Evolutionary conservation across 1,140 invertebrate genomes (phyloP), one percentile per base, ranked within the genome.

Genomic region (Teleogryllus occipitalis): DNA sequence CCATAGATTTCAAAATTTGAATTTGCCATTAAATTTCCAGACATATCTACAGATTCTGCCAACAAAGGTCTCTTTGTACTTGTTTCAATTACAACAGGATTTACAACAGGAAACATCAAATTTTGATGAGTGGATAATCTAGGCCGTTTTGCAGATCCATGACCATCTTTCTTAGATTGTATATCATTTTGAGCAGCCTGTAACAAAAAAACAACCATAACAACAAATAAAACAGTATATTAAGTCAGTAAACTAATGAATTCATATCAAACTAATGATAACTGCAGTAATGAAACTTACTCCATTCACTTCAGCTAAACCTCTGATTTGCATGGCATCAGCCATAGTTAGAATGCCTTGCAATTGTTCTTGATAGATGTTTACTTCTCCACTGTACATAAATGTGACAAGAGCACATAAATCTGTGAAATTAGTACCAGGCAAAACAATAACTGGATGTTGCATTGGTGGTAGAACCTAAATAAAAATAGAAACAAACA

Each of bases 311-410:
- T 95, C 93, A 79, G 95, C 94, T 65, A 97, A 87, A 78, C 96
- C 95, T 84, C 95, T 92, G 75, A 97, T 95, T 84, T 95, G 93
- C 39, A 97, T 87, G 7, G 93, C 91, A 85, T 95, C 93, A 6
- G 96, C 95, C 82, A 96, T 91, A 81, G 92, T 90, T 47, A 97
- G 88, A 74, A 97, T 87, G 48, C 92, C 91, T 21, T 94, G 92
- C 81, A 97, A 88, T 84, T 96, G 92, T 82, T 93, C 90, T 85
- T 95, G 92, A 78, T 93, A 93, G 54, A 97, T 93, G 82, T 95
- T 95, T 79, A 96, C 95, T 87, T 97, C 95, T 27, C 96, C 96
- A 75, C 93, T 93, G 86, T 97, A 97, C 93, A 97, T 97, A 86
- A 96, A 97, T 1, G 93, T 94, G 10, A 97, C 90, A 76, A 97